Percentiles rank a stretch among this genome's conserved stretches.
These are phyloP conservation scores for Forbesichthys papilliferus DNA, from an alignment of 2,113 vertebrate species.

Conservation along the genomic window DNA sequence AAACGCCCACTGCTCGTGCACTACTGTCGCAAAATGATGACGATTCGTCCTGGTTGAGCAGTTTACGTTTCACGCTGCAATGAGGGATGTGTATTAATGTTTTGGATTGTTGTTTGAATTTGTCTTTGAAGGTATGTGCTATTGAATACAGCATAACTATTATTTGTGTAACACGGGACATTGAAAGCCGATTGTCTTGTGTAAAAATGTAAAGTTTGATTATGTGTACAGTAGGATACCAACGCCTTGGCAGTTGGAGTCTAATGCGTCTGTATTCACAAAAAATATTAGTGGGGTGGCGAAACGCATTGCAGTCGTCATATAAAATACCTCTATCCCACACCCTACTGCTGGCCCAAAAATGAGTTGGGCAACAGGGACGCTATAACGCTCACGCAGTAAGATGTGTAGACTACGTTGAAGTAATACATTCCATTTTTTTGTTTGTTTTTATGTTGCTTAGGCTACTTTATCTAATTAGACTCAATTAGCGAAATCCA, in stretches of 20 bases:
- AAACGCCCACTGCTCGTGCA: slow-evolving; percentile 17
- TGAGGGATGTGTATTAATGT: slow-evolving; percentile 35
- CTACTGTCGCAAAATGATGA: slow-evolving; percentile 60
- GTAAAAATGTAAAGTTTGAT: not conserved
- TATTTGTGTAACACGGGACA: rapidly evolving
- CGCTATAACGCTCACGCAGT: no score
- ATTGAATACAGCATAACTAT: not conserved
- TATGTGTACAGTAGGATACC: not conserved
- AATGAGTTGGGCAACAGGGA: no score
- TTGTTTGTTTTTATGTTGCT: no score
- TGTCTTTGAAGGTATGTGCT: slow-evolving; percentile 58
- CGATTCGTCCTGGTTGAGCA: not conserved
- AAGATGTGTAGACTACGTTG: no score
- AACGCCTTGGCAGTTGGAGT: not conserved
- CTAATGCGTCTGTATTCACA: not conserved
- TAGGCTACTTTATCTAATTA: no score
- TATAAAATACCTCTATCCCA: no score
- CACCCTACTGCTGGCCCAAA: no score
- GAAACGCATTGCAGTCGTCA: slow-evolving; percentile 45
- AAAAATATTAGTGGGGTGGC: slow-evolving; percentile 4
- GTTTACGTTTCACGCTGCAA: slow-evolving; percentile 57
- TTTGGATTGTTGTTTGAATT: slow-evolving; percentile 39
- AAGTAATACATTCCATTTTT: no score
- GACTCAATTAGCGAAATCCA: not conserved
- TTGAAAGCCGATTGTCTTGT: rapidly evolving